These are phyloP conservation scores for Epinotia demarniana DNA, from an alignment of 2,888 invertebrate species.

Conservation along the genomic window DNA sequence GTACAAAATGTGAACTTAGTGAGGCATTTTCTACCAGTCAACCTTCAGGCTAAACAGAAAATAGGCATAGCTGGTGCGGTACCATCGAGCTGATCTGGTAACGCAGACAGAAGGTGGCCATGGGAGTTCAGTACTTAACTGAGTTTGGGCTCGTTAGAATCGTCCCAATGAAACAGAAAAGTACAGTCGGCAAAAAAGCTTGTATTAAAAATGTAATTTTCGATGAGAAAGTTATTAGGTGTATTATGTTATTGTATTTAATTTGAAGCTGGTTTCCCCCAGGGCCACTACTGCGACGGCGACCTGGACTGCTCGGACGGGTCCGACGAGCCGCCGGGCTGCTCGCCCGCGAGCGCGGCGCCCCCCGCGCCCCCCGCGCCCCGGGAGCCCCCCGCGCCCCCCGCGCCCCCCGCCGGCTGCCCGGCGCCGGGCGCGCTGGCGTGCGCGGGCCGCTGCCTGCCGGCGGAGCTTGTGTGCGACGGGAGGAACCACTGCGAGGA, in stretches of 20 bases:
- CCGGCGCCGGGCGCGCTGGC: slow-evolving; percentile 78
- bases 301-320: slow-evolving; percentile 88
- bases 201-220: too few species aligned
- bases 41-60: too few species aligned
- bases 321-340: slow-evolving; percentile 87
- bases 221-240: too few species aligned
- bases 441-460: slow-evolving; percentile 88
- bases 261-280: neutral
- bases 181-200: too few species aligned
- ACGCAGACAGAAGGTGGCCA: too few species aligned
- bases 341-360: slow-evolving; percentile 56
- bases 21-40: too few species aligned
- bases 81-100: too few species aligned
- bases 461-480: slow-evolving; percentile 88
- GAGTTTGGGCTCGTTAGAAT: too few species aligned
- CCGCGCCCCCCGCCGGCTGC: slow-evolving; percentile 65
- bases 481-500: slow-evolving; percentile 89
- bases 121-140: too few species aligned
- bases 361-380: slow-evolving; percentile 58
- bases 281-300: slow-evolving; percentile 87
- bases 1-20: too few species aligned
- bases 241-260: neutral
- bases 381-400: slow-evolving; percentile 49
- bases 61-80: too few species aligned
- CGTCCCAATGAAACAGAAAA: too few species aligned